These are phyloP conservation scores for Onthophagus sagittarius DNA, from an alignment of 2,888 invertebrate species.

Conservation along the genomic window DNA sequence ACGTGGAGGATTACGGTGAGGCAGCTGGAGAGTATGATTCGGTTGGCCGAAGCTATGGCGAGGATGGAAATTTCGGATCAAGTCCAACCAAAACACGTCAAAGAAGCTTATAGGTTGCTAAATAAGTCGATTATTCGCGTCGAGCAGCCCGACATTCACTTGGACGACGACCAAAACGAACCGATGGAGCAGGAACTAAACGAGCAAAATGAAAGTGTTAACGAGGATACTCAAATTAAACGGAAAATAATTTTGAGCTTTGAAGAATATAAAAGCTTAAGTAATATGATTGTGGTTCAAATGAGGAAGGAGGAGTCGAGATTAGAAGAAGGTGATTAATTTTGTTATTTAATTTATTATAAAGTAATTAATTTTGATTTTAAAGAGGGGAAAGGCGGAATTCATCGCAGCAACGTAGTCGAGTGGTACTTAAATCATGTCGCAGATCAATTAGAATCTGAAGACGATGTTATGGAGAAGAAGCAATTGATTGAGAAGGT, in stretches of 20 bases:
- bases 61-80: constrained; percentile 92
- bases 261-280: constrained; percentile 89
- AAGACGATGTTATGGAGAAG: constrained; percentile 83
- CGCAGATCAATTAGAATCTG: constrained; percentile 82
- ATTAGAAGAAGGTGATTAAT: constrained; percentile 56
- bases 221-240: constrained; percentile 49
- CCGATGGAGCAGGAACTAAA: not conserved
- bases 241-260: constrained; percentile 81
- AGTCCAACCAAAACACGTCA: constrained; percentile 83
- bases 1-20: constrained; percentile 97
- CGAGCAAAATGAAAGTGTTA: constrained; percentile 44
- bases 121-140: constrained; percentile 97
- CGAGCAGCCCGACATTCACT: constrained; percentile 94
- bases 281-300: constrained; percentile 85
- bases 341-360: not conserved
- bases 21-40: constrained; percentile 92
- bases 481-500: constrained; percentile 92
- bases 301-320: constrained; percentile 81
- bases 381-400: constrained; percentile 17
- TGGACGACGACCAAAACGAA: constrained; percentile 61
- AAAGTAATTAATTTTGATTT: not conserved
- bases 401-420: constrained; percentile 72
- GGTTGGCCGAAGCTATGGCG: constrained; percentile 94
- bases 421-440: constrained; percentile 92
- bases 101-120: constrained; percentile 79